Percentiles rank a stretch among this genome's conserved stretches.
These are phyloP conservation scores for Oryzias dopingdopingensis DNA, from an alignment of 2,797 vertebrate genomes.

Conservation along the genomic window DNA sequence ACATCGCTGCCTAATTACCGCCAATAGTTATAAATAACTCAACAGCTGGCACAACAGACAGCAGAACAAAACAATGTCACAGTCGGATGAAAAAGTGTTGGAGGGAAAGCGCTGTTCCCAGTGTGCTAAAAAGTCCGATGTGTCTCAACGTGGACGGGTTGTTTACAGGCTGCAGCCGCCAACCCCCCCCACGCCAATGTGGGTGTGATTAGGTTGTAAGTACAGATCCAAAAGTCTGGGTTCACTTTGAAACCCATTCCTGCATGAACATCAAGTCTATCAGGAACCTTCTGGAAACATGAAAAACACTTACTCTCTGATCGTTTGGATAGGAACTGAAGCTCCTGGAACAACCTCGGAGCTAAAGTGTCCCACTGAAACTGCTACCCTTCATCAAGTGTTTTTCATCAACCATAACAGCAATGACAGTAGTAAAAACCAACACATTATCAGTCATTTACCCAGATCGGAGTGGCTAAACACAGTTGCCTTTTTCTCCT, in stretches of 20 bases:
- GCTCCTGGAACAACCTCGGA: too few species aligned
- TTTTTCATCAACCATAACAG: too few species aligned
- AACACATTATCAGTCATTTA: too few species aligned
- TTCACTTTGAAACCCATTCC: conserved; percentile 1
- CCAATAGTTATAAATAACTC: conserved; percentile 76
- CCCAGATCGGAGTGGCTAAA: too few species aligned
- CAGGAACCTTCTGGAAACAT: not conserved
- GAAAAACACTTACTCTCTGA: not conserved
- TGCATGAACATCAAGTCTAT: conserved; percentile 1
- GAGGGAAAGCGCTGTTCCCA: conserved; percentile 65
- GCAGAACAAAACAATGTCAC: conserved; percentile 60
- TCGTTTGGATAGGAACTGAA: too few species aligned
- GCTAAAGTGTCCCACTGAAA: too few species aligned
- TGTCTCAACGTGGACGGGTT: conserved; percentile 50
- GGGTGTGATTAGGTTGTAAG: conserved; percentile 27
- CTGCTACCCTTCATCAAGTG: too few species aligned
- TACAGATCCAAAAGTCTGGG: conserved; percentile 22
- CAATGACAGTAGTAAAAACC: too few species aligned
- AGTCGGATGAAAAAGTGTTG: conserved; percentile 51
- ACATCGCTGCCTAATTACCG: conserved; percentile 74
- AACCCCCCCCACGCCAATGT: conserved; percentile 17
- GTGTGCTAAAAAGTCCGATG: conserved; percentile 31
- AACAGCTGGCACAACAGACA: conserved; percentile 70
- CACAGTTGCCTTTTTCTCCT: too few species aligned
- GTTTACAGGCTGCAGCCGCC: conserved; percentile 35